phyloP scores from a whole-genome alignment of 2,888 invertebrate species.

The Ptilodon capucinus region DNA sequence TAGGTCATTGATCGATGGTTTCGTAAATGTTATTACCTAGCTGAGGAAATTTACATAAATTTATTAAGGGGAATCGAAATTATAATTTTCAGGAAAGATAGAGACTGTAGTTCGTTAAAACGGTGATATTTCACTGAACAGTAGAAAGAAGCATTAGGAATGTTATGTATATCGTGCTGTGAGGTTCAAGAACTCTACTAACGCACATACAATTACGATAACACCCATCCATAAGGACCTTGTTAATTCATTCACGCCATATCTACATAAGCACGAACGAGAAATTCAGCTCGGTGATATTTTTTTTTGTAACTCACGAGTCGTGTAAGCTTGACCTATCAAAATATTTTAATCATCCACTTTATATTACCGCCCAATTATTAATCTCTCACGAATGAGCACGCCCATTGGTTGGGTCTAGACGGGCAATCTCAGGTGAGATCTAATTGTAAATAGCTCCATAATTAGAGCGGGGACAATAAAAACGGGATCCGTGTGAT shows the following conservation, averaged over 20 bases:
- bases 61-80: neutral
- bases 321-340: slow-evolving; percentile 41
- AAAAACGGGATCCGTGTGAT: slow-evolving; percentile 66
- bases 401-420: slow-evolving; percentile 62
- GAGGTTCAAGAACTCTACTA: slow-evolving; percentile 14
- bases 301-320: slow-evolving; percentile 34
- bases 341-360: slow-evolving; percentile 66
- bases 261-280: slow-evolving; percentile 50
- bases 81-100: no score
- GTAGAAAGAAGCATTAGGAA: no score
- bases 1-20: neutral
- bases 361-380: slow-evolving; percentile 66
- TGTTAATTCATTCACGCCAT: slow-evolving; percentile 43
- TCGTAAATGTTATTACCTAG: neutral
- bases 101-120: no score
- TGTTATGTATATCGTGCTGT: neutral
- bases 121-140: no score
- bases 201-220: slow-evolving; percentile 20
- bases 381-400: slow-evolving; percentile 75
- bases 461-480: slow-evolving; percentile 74
- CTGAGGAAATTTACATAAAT: neutral
- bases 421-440: slow-evolving; percentile 70
- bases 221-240: slow-evolving; percentile 32
- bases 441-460: slow-evolving; percentile 69
- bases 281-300: slow-evolving; percentile 42